Evolutionary conservation across 2,888 invertebrate species (phyloP), one percentile per base, ranked within the genome.

Genomic region (Hipparchia semele): DNA sequence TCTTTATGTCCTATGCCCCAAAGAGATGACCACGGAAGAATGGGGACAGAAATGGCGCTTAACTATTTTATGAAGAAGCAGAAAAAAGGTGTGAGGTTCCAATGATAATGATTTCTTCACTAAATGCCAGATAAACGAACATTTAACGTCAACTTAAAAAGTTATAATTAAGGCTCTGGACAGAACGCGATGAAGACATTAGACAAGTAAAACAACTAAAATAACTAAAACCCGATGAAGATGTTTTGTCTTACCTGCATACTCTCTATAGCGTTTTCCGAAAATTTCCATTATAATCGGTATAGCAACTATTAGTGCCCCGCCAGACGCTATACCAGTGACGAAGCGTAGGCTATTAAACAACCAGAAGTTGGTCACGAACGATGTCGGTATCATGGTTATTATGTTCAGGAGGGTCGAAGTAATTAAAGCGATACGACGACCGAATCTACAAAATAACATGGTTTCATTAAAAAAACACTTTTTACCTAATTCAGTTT

Each of bases 281-380:
- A 95, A 90, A 8, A 95, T 85, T 83, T 96, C 96, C 89, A 96
- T 94, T 1, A 94, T 88, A 9, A 95, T 87, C 0, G 90, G 87
- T 49, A 85, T 72, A 12, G 85, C 82, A 4, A 85, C 77, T 12
- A 96, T 95, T 95, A 97, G 96, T 0, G 96, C 95, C 8, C 97
- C 97, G 60, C 97, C 97, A 6, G 96, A 96, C 1, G 96, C 96
- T 59, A 96, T 83, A 0, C 96, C 97, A 8, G 95, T 94, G 12
- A 96, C 83, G 80, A 97, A 96, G 77, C 97, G 80, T 69, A 96
- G 88, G 0, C 95, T 64, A 58, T 96, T 92, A 78, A 97, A 96
- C 0, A 79, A 80, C 86, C 87, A 88, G 73, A 83, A 90, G 60
- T 94, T 95, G 1, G 96, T 95, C 0, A 96, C 94, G 60, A 96